Percentiles rank a stretch among this genome's conserved stretches.
Conservation (phyloP, 2,113 vertebrate species). For the Beaufortia kweichowensis region DNA sequence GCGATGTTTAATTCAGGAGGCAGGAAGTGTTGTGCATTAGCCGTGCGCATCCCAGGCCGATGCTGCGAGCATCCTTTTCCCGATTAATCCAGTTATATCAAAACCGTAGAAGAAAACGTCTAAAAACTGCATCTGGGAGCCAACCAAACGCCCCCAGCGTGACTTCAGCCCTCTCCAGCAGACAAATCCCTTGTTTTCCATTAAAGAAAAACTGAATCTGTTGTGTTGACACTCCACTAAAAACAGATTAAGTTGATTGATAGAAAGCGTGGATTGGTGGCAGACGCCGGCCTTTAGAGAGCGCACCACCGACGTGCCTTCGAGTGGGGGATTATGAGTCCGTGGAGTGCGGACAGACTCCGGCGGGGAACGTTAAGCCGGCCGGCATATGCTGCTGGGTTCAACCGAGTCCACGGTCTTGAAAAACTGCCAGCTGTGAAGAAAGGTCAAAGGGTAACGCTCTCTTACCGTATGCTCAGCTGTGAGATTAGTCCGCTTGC, state of each 20-base stretch:
- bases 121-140: conserved; percentile 13
- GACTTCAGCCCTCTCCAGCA: not conserved
- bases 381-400: conserved; percentile 18
- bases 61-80: conserved; percentile 26
- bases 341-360: not conserved
- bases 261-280: not conserved
- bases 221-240: conserved; percentile 6
- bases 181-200: not conserved
- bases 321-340: conserved; percentile 26
- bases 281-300: not conserved
- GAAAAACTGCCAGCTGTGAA: conserved; percentile 35
- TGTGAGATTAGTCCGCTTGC: conserved; percentile 28
- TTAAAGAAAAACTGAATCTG: not conserved
- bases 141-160: not conserved
- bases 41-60: conserved; percentile 4
- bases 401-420: conserved; percentile 31
- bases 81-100: conserved; percentile 46
- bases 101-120: conserved; percentile 4
- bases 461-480: conserved; percentile 23
- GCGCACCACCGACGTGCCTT: conserved; percentile 22
- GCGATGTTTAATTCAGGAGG: conserved; percentile 51
- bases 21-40: conserved; percentile 20
- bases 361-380: conserved; percentile 19
- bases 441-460: conserved; percentile 34
- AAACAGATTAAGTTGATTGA: conserved; percentile 35